These are phyloP conservation scores for Chrysolina americana DNA, from an alignment of 2,888 invertebrate genomes.

Conservation along the genomic window DNA sequence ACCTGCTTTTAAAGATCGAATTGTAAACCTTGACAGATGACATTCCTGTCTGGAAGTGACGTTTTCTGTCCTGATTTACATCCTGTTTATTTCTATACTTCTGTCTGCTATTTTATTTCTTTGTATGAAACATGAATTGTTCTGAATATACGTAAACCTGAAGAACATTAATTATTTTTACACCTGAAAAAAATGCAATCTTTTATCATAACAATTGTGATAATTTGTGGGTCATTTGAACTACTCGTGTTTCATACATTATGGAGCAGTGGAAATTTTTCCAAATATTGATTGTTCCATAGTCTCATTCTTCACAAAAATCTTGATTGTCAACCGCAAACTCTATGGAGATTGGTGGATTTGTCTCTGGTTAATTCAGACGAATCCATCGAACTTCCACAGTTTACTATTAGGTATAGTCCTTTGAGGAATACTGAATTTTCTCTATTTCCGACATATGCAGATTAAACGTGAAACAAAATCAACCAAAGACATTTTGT, in stretches of 20 bases:
- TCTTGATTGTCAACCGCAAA: neutral
- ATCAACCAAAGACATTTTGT: conserved; percentile 58
- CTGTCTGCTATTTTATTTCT: no score
- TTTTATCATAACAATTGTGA: no score
- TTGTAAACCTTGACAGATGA: no score
- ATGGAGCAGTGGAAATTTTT: neutral
- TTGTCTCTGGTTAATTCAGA: no score
- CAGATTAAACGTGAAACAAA: conserved; percentile 39
- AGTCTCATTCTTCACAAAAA: neutral
- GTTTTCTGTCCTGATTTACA: no score
- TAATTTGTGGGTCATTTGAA: neutral
- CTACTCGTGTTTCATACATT: neutral
- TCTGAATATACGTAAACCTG: neutral
- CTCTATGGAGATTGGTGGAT: neutral
- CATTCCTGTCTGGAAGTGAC: no score
- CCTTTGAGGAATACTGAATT: neutral
- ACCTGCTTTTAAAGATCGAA: no score
- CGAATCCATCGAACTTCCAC: no score
- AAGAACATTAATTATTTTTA: neutral
- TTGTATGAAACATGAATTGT: no score
- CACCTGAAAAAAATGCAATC: neutral
- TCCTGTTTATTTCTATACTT: no score
- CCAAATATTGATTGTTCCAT: neutral
- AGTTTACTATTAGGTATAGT: no score
- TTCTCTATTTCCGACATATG: neutral